These are phyloP conservation scores for Lophotriccus pileatus DNA, from an alignment of 2,797 vertebrate species.

Conservation along the genomic window DNA sequence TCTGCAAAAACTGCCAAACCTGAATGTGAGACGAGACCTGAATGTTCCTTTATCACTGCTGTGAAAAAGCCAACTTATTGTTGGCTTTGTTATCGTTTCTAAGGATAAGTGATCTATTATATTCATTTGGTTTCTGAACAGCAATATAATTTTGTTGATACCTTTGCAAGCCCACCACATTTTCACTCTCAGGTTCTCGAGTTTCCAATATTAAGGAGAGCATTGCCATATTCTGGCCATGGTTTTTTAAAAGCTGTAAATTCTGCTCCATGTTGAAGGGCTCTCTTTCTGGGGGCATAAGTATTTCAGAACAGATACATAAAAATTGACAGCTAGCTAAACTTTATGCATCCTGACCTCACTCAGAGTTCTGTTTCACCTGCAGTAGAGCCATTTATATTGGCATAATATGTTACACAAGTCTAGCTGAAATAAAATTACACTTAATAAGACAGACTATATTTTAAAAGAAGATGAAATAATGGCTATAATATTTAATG, in stretches of 20 bases:
- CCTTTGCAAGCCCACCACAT: neutral
- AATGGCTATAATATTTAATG: constrained; percentile 39
- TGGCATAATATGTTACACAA: neutral
- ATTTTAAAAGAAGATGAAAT: constrained; percentile 32
- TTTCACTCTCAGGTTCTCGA: neutral
- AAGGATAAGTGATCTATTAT: neutral
- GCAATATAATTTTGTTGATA: neutral
- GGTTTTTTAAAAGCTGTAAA: neutral
- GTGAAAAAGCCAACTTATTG: neutral
- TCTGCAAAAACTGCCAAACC: neutral
- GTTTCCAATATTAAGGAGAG: neutral
- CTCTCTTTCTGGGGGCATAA: neutral
- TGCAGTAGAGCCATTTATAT: neutral
- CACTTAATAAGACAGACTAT: constrained; percentile 9
- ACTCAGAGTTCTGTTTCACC: neutral
- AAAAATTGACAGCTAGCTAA: constrained; percentile 36
- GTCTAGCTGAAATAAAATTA: constrained; percentile 29
- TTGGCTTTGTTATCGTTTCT: neutral
- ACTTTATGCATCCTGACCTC: neutral
- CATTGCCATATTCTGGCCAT: neutral
- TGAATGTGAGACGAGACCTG: fast-evolving
- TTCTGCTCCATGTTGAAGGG: neutral
- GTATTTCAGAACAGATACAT: constrained; percentile 12
- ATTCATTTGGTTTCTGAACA: neutral
- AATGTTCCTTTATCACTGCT: neutral